A percentile compares a stretch with the other conserved stretches of the same genome.
Conservation (phyloP, 2,888 invertebrate species). For the Luffia ferchaultella region DNA sequence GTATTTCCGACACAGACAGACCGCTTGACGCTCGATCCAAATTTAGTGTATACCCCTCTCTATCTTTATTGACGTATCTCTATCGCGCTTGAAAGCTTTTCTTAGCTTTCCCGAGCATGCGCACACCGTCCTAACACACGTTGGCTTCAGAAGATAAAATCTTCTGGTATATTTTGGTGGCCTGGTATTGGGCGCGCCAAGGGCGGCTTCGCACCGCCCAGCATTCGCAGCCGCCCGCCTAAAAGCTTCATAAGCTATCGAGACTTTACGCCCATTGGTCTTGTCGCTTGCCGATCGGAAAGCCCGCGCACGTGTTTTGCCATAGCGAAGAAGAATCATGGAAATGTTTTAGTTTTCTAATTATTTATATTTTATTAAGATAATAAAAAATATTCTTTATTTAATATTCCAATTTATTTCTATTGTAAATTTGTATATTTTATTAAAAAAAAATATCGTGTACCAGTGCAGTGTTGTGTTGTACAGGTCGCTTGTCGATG, state of each 20-base stretch:
- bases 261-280: background rate
- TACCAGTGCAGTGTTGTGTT: background rate
- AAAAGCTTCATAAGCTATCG: background rate
- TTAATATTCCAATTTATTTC: background rate
- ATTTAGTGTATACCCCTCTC: background rate
- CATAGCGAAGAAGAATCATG: too few relatives aligned
- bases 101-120: background rate
- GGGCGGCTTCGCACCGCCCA: background rate
- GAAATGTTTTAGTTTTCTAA: background rate
- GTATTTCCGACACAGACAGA: background rate
- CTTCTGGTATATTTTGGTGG: background rate
- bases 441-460: background rate
- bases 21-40: background rate
- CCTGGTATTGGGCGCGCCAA: background rate
- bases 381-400: too few relatives aligned
- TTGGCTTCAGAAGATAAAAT: background rate
- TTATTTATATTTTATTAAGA: background rate
- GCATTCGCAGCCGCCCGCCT: background rate
- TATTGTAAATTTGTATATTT: background rate
- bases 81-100: background rate
- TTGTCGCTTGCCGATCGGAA: background rate
- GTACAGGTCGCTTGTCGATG: background rate
- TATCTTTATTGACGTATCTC: background rate
- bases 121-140: background rate
- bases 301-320: background rate